Conservation (phyloP, 1,140 invertebrate species). For the Cecropterus lyciades region DNA sequence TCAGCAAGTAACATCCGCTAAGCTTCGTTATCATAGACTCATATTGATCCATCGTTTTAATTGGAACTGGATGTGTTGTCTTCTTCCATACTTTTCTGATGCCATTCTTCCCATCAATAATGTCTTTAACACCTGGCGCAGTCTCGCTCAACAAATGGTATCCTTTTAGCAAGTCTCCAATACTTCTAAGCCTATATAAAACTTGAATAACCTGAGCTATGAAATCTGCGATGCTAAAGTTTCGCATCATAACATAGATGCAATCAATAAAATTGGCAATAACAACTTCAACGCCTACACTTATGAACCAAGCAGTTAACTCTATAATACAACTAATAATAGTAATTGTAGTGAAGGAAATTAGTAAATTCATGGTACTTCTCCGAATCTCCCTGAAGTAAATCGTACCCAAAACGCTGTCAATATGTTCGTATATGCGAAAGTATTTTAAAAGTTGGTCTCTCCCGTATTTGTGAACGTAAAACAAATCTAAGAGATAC, state of each 20-base stretch:
- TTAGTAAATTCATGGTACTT: conserved; percentile 5
- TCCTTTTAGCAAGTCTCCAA: conserved; percentile 12
- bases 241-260: conserved; percentile 1
- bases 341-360: background rate
- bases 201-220: conserved; percentile 21
- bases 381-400: conserved; percentile 32
- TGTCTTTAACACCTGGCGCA: background rate
- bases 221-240: conserved; percentile 18
- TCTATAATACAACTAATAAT: conserved; percentile 2
- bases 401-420: conserved; percentile 34
- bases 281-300: conserved; percentile 4
- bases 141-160: conserved; percentile 15
- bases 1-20: conserved; percentile 36
- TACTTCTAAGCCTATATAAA: conserved; percentile 11
- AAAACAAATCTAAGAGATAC: conserved; percentile 39
- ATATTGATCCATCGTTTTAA: conserved; percentile 6
- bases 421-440: conserved; percentile 40
- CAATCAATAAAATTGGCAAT: conserved; percentile 12
- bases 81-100: background rate
- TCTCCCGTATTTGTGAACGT: conserved; percentile 38
- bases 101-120: background rate
- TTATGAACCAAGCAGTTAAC: conserved; percentile 5
- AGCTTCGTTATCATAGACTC: background rate
- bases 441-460: conserved; percentile 37
- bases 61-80: background rate